Conservation (phyloP, 2,888 invertebrate genomes). For the Megamerina dolium region DNA sequence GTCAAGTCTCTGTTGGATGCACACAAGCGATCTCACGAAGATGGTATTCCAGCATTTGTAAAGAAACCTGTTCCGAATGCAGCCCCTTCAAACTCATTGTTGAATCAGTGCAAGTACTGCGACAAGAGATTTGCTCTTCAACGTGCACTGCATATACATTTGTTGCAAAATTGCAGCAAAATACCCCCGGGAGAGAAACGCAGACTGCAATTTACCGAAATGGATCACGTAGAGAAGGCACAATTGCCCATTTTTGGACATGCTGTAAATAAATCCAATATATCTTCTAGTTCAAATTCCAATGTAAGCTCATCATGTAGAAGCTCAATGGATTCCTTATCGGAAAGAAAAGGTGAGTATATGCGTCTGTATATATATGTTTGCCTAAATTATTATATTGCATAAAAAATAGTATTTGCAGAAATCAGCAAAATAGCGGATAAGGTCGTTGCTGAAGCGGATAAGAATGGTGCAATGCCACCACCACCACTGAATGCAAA, state of each 20-base stretch:
- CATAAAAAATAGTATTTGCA: slow-evolving; percentile 11
- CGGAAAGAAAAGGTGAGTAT: slow-evolving; percentile 19
- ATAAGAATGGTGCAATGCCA: slow-evolving; percentile 25
- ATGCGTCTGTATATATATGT: neutral
- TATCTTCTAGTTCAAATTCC: slow-evolving; percentile 8
- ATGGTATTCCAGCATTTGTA: slow-evolving; percentile 14
- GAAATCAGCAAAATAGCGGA: slow-evolving; percentile 10
- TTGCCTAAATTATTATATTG: too few relatives aligned
- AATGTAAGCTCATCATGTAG: slow-evolving; percentile 11
- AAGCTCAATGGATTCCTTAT: slow-evolving; percentile 14
- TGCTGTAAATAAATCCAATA: slow-evolving; percentile 1
- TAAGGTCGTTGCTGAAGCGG: slow-evolving; percentile 1
- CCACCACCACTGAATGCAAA: slow-evolving; percentile 25
- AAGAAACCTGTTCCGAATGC: slow-evolving; percentile 10
- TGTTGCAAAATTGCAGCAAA: slow-evolving; percentile 41
- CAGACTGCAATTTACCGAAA: slow-evolving; percentile 36
- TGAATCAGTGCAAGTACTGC: slow-evolving; percentile 38
- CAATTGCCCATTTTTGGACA: slow-evolving; percentile 28
- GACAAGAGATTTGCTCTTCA: slow-evolving; percentile 41
- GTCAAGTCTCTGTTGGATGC: slow-evolving; percentile 30
- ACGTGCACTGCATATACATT: slow-evolving; percentile 39
- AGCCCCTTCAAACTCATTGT: neutral
- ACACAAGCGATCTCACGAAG: slow-evolving; percentile 34
- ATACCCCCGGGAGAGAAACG: slow-evolving; percentile 42
- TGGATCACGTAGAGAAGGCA: slow-evolving; percentile 38